A percentile compares a stretch with the other conserved stretches of the same genome.
These are phyloP conservation scores for Phocoena sinus DNA, from an alignment of 2,113 vertebrate genomes.

Conservation along the genomic window DNA sequence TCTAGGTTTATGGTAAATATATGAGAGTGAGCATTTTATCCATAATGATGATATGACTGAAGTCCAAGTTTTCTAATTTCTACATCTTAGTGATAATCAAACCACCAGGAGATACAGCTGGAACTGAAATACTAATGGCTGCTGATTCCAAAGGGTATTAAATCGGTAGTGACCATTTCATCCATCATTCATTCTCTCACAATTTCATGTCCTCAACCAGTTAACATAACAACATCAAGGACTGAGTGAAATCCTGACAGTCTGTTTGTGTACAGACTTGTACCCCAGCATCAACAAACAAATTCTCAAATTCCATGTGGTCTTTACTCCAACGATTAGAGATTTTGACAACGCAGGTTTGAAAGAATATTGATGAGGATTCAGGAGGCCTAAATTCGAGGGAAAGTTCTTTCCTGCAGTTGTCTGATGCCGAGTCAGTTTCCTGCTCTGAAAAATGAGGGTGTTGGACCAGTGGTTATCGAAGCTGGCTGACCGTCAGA, in stretches of 20 bases:
- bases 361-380: background rate
- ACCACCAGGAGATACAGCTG: background rate
- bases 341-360: background rate
- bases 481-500: background rate
- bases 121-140: background rate
- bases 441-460: background rate
- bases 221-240: background rate
- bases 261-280: background rate
- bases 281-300: background rate
- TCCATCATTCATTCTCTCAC: background rate
- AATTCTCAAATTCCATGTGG: background rate
- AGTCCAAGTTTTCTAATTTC: background rate
- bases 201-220: background rate
- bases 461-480: background rate
- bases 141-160: background rate
- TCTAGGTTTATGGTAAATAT: background rate
- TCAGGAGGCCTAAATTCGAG: background rate
- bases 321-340: background rate
- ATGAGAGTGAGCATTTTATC: background rate
- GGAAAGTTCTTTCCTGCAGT: background rate
- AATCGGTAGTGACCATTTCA: background rate
- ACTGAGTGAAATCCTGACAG: background rate
- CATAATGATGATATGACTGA: background rate
- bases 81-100: constrained; percentile 4
- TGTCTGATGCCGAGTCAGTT: background rate